Conservation (phyloP, 2,888 invertebrate genomes). For the Cephus pulcher region DNA sequence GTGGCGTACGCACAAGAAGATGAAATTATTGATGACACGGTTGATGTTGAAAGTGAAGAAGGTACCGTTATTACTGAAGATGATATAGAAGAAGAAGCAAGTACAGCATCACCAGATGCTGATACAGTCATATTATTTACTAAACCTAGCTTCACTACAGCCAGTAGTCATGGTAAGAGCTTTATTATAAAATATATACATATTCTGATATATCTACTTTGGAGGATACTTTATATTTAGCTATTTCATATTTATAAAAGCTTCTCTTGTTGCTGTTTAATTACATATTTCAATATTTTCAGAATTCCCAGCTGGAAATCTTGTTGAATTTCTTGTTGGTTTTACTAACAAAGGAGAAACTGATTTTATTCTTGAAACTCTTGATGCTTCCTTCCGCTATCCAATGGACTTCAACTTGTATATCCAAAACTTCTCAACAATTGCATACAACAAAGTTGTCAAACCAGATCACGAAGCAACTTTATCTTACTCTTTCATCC, state of each 20-base stretch:
- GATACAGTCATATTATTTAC: slow-evolving; percentile 92
- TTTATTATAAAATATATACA: not conserved
- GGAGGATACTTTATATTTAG: not conserved
- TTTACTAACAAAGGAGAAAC: slow-evolving; percentile 94
- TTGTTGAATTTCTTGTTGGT: slow-evolving; percentile 95
- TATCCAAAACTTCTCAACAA: slow-evolving; percentile 97
- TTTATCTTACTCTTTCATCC: slow-evolving; percentile 93
- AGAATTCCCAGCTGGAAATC: slow-evolving; percentile 92
- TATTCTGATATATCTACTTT: not conserved
- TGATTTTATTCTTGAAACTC: slow-evolving; percentile 90
- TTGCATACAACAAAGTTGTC: slow-evolving; percentile 88
- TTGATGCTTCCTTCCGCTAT: slow-evolving; percentile 98
- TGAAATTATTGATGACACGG: slow-evolving; percentile 68
- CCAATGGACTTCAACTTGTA: slow-evolving; percentile 98
- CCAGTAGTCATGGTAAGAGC: slow-evolving; percentile 54
- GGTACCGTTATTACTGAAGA: slow-evolving; percentile 66
- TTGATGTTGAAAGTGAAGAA: slow-evolving; percentile 73
- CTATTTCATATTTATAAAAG: slow-evolving; percentile 5
- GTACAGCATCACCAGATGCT: slow-evolving; percentile 87
- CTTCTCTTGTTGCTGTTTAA: not conserved
- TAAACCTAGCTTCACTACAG: slow-evolving; percentile 72
- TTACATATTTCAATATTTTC: slow-evolving; percentile 37
- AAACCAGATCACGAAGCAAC: slow-evolving; percentile 94
- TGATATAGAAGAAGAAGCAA: slow-evolving; percentile 72
- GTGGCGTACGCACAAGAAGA: slow-evolving; percentile 74